Percentiles rank a stretch among this genome's conserved stretches.
Evolutionary conservation across 2,797 vertebrate species (phyloP).

Genomic region (Labroides dimidiatus): DNA sequence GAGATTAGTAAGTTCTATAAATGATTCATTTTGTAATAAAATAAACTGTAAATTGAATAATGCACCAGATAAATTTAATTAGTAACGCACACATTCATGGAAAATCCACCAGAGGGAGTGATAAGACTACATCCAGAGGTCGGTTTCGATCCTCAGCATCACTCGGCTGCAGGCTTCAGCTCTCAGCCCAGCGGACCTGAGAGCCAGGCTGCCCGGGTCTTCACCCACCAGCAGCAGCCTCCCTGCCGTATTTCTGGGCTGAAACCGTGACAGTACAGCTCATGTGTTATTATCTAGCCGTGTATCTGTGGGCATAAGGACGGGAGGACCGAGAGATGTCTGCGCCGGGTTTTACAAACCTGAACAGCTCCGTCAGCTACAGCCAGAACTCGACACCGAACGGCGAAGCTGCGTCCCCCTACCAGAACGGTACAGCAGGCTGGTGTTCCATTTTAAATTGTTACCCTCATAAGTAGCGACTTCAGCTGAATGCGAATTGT

Average conservation of each 20-base stretch:
- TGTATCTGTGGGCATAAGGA: slow-evolving; percentile 50
- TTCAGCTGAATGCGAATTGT: too few relatives aligned
- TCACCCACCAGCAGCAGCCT: slow-evolving; percentile 35
- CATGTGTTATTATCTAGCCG: slow-evolving; percentile 47
- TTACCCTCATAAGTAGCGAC: too few relatives aligned
- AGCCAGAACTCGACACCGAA: slow-evolving; percentile 75
- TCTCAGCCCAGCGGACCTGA: slow-evolving; percentile 46
- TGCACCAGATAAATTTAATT: not conserved
- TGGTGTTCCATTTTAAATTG: too few relatives aligned
- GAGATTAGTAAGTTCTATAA: not conserved
- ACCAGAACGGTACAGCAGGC: slow-evolving; percentile 80
- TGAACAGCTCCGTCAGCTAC: slow-evolving; percentile 72
- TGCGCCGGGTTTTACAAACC: slow-evolving; percentile 77
- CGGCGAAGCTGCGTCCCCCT: slow-evolving; percentile 72
- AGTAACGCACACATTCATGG: not conserved
- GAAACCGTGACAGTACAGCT: slow-evolving; percentile 34
- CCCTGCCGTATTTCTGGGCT: not conserved
- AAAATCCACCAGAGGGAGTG: slow-evolving; percentile 53
- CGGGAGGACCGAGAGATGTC: slow-evolving; percentile 77
- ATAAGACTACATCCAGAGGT: slow-evolving; percentile 1
- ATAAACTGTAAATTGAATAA: not conserved
- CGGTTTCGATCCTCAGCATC: slow-evolving; percentile 27
- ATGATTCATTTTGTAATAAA: not conserved
- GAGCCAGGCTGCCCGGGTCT: slow-evolving; percentile 51
- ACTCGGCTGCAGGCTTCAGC: slow-evolving; percentile 20